Percentiles rank a stretch among this genome's conserved stretches.
Evolutionary conservation across 2,113 vertebrate genomes (phyloP).

Genomic region (Elephantulus edwardii): DNA sequence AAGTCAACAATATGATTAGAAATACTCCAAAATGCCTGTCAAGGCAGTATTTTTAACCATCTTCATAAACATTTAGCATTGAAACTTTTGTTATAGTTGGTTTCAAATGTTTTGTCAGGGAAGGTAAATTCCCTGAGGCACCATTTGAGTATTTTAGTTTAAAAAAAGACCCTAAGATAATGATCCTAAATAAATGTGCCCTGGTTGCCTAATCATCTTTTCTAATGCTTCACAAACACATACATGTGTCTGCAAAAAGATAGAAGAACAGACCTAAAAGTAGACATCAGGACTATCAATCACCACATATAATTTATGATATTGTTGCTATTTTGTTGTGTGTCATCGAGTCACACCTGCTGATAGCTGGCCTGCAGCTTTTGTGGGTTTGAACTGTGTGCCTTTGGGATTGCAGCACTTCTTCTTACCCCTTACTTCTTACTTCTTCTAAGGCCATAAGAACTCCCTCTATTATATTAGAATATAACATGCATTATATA

Average conservation of each 20-base stretch:
- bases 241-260: slow-evolving; percentile 1
- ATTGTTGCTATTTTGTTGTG: too few species aligned
- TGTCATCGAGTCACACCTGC: too few species aligned
- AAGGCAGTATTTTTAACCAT: slow-evolving; percentile 8
- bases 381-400: too few species aligned
- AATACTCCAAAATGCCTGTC: slow-evolving; percentile 40
- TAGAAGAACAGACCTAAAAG: neutral
- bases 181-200: slow-evolving; percentile 14
- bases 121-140: slow-evolving; percentile 17
- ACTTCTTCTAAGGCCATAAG: too few species aligned
- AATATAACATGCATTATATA: too few species aligned
- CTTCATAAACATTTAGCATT: slow-evolving; percentile 12
- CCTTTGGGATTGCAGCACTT: too few species aligned
- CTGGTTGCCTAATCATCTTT: slow-evolving; percentile 37
- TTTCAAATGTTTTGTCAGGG: slow-evolving; percentile 18
- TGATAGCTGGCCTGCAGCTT: too few species aligned
- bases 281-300: neutral
- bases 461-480: too few species aligned
- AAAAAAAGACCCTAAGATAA: slow-evolving; percentile 31
- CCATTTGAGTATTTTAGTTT: neutral
- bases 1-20: slow-evolving; percentile 57
- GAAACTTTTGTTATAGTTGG: slow-evolving; percentile 25
- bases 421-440: too few species aligned
- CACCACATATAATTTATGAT: slow-evolving; percentile 11
- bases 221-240: neutral